phyloP scores from a whole-genome alignment of 2,797 vertebrate genomes.

The Acanthis flammea region DNA sequence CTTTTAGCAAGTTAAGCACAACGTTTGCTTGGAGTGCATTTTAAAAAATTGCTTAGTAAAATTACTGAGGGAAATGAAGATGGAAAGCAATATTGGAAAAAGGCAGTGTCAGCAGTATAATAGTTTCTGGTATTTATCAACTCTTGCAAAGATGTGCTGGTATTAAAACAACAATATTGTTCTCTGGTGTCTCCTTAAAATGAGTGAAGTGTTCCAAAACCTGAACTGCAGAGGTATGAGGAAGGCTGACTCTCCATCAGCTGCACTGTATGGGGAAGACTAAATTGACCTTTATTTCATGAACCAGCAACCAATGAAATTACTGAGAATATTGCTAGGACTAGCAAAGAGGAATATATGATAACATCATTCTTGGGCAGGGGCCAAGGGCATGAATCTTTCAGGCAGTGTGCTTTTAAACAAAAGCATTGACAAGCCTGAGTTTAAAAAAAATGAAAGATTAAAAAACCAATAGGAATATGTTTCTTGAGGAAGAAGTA shows the following conservation, averaged over 20 bases:
- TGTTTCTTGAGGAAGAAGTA: background rate
- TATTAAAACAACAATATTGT: background rate
- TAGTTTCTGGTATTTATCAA: background rate
- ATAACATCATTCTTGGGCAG: background rate
- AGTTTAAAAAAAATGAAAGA: background rate
- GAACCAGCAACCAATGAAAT: background rate
- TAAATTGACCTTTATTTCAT: background rate
- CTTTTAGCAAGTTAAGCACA: conserved; percentile 15
- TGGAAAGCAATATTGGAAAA: background rate
- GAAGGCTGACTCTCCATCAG: background rate
- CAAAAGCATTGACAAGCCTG: background rate
- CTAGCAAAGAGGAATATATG: background rate
- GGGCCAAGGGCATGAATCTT: background rate
- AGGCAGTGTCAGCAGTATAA: background rate
- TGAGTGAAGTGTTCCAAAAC: background rate
- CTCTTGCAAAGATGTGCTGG: background rate
- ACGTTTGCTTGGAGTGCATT: background rate
- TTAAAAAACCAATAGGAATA: background rate
- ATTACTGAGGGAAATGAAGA: background rate
- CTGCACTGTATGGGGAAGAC: background rate
- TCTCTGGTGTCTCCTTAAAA: background rate
- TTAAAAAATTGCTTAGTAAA: background rate
- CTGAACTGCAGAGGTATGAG: background rate
- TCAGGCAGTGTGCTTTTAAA: background rate
- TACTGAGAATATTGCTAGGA: background rate